Conservation (phyloP, 1,140 invertebrate genomes). For the Wiebesia pumilae region DNA sequence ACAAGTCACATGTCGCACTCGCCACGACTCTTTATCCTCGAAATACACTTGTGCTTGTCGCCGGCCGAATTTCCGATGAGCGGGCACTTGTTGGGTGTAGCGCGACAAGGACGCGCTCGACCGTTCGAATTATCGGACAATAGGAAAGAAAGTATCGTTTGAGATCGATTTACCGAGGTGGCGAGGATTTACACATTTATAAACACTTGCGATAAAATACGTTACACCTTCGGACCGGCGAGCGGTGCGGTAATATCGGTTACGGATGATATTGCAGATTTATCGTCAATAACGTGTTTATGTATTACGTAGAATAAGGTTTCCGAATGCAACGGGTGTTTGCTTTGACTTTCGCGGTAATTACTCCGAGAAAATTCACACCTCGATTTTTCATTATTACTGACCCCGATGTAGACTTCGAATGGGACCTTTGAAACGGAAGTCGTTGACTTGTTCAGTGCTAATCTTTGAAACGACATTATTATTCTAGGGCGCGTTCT, state of each 20-base stretch:
- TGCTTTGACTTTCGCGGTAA: background rate
- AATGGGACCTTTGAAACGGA: conserved; percentile 8
- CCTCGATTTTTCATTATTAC: too few species aligned
- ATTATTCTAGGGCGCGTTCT: background rate
- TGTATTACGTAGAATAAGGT: background rate
- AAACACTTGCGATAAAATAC: background rate
- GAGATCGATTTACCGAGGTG: too few species aligned
- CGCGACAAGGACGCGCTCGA: too few species aligned
- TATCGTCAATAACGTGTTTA: background rate
- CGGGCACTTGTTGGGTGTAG: too few species aligned
- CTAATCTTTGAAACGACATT: background rate
- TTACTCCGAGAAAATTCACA: background rate
- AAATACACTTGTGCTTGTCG: too few species aligned
- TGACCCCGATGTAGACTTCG: background rate
- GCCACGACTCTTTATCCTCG: too few species aligned
- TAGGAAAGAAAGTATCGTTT: too few species aligned
- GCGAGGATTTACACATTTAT: background rate
- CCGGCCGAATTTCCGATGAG: too few species aligned
- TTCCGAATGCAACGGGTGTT: background rate
- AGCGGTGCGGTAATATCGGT: background rate
- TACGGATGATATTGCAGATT: background rate
- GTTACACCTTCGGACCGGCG: background rate
- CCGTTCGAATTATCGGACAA: too few species aligned
- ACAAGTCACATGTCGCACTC: too few species aligned
- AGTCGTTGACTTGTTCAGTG: background rate